Evolutionary conservation across 2,888 invertebrate species (phyloP), one percentile per base, ranked within the genome.

Genomic region (Dexiosoma caninum): DNA sequence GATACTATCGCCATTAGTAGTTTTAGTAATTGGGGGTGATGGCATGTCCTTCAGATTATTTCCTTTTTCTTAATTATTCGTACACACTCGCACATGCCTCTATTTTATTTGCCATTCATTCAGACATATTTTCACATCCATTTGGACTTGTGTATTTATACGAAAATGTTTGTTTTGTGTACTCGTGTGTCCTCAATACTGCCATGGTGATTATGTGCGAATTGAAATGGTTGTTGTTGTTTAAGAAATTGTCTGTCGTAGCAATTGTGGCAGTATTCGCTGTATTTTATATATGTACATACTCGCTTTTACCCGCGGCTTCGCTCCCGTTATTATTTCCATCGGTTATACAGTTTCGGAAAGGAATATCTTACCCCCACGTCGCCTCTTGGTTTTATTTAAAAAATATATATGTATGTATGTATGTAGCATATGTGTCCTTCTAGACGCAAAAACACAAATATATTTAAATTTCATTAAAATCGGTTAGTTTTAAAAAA

Each of bases 141-240:
- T 46, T 79, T 46, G n/a, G n/a, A 55, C 51, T 23, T 44, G 46
- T 51, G 70, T 5, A 32, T 27, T 12, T 55, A 53, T 57, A 21
- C 57, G 53, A 37, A 78, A 0, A 27, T 44, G 10, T 19, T 32
- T 46, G 19, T 32, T 4, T 23, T 27, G 27, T 27, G 6, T 27
- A 27, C 27, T 27, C 27, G 57, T 72, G 57, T 64, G 77, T 74
- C 72, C 77, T 81, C 64, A 72, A 77, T 74, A 64, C 51, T 69
- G 53, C 57, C 77, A 81, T 77, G 77, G 77, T 81, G 81, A 81
- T 81, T 77, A 75, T 77, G 23, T 69, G 69, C 30, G 51, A 72
- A 72, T 62, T 67, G 51, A 55, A 57, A 60, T 72, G 71, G 72
- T 66, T 57, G 69, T 60, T 75, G 30, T 30, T 23, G 55, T 62